A percentile compares a stretch with the other conserved stretches of the same genome.
Evolutionary conservation across 2,888 invertebrate species (phyloP).

Genomic region (Drosophila neutralis): DNA sequence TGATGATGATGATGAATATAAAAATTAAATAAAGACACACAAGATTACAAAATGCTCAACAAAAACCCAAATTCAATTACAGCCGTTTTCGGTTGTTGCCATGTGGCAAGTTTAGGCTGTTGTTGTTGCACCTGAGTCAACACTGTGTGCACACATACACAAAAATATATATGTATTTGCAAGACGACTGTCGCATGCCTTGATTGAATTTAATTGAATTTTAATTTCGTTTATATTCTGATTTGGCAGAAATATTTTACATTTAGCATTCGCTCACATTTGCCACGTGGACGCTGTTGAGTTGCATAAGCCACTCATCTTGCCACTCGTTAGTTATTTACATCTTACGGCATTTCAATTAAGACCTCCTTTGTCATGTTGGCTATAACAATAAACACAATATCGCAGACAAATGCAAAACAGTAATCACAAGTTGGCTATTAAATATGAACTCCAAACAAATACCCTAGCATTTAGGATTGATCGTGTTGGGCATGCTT

Average conservation of each 20-base stretch:
- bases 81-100: conserved; percentile 25
- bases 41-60: conserved; percentile 62
- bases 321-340: conserved; percentile 26
- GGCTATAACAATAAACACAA: conserved; percentile 37
- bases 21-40: conserved; percentile 70
- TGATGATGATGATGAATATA: conserved; percentile 19
- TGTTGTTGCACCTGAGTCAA: conserved; percentile 21
- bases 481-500: conserved; percentile 5
- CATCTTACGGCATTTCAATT: conserved; percentile 69
- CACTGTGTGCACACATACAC: not conserved
- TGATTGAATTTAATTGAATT: conserved; percentile 71
- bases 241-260: conserved; percentile 40
- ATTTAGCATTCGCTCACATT: conserved; percentile 20
- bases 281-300: not conserved
- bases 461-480: not conserved
- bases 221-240: conserved; percentile 42
- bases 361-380: conserved; percentile 64
- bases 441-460: not conserved
- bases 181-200: conserved; percentile 31
- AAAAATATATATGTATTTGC: not conserved
- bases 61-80: conserved; percentile 55
- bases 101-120: conserved; percentile 25
- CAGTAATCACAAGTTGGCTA: conserved; percentile 12
- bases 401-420: conserved; percentile 8
- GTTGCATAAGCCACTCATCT: too few species aligned